phyloP scores from a whole-genome alignment of 2,797 vertebrate species.

The Phalanger gymnotis region DNA sequence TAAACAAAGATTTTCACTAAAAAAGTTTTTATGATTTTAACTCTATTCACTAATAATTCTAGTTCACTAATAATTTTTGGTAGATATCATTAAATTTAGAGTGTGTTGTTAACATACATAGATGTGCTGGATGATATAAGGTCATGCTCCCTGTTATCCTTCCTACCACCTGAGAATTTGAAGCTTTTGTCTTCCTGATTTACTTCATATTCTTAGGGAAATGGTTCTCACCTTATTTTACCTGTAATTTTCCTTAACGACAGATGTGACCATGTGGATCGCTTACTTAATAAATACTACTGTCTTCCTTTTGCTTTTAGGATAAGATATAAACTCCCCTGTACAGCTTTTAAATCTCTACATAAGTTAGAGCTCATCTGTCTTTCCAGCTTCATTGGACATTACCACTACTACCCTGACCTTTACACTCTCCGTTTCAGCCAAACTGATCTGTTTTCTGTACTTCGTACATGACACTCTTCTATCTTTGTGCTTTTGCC shows the following conservation, averaged over 20 bases:
- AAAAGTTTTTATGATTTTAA: background rate
- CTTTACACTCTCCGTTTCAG: background rate
- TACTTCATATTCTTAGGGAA: background rate
- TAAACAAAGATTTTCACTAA: background rate
- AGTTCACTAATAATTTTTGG: background rate
- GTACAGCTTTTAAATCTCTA: background rate
- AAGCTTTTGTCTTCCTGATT: background rate
- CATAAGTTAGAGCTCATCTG: background rate
- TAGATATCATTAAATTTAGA: background rate
- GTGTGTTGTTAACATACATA: background rate
- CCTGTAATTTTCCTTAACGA: background rate
- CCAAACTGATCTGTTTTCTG: background rate
- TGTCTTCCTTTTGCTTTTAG: background rate
- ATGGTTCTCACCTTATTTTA: background rate
- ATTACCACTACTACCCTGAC: background rate
- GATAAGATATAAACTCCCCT: background rate
- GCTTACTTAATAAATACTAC: background rate
- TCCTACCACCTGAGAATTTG: background rate
- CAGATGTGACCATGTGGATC: background rate
- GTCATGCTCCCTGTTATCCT: background rate
- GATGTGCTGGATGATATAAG: background rate
- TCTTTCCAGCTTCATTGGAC: background rate
- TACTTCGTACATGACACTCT: background rate
- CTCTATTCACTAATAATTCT: background rate
- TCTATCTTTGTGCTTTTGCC: background rate